Evolutionary conservation across 1,140 invertebrate genomes (phyloP).

Genomic region (Ceratina japonica): DNA sequence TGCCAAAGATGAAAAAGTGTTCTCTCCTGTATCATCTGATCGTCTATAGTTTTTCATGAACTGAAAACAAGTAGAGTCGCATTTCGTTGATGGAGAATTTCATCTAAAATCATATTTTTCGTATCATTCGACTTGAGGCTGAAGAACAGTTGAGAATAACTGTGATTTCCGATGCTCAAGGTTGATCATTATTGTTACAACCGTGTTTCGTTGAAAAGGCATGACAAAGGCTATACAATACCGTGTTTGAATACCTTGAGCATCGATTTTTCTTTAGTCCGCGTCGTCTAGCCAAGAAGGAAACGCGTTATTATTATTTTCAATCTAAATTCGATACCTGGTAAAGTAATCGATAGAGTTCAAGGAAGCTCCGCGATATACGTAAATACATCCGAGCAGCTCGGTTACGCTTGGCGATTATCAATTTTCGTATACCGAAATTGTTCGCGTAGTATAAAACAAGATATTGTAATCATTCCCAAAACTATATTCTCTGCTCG

Average conservation of each 20-base stretch:
- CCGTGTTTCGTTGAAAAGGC: not conserved
- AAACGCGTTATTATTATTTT: constrained; percentile 12
- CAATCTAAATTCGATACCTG: constrained; percentile 15
- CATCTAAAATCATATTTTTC: not conserved
- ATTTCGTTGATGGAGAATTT: not conserved
- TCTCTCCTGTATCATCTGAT: constrained; percentile 34
- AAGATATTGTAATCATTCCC: not conserved
- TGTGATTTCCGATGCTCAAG: constrained; percentile 1
- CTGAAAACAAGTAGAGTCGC: not conserved
- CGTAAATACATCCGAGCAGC: not conserved
- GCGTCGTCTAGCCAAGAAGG: not conserved
- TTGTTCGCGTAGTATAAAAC: not conserved
- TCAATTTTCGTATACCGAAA: too few species aligned
- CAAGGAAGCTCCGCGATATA: constrained; percentile 3
- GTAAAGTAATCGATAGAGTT: constrained; percentile 17
- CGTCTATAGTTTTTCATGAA: not conserved
- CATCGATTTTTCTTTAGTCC: constrained; percentile 12
- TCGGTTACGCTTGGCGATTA: too few species aligned
- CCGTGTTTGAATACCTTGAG: not conserved
- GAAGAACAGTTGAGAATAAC: too few species aligned
- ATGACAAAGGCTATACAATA: constrained; percentile 10
- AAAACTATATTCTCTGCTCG: not conserved
- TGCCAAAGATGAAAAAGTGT: constrained; percentile 72
- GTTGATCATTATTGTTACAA: not conserved
- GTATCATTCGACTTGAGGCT: too few species aligned